Evolutionary conservation across 2,888 invertebrate genomes (phyloP).

Genomic region (Polymixis flavicincta): DNA sequence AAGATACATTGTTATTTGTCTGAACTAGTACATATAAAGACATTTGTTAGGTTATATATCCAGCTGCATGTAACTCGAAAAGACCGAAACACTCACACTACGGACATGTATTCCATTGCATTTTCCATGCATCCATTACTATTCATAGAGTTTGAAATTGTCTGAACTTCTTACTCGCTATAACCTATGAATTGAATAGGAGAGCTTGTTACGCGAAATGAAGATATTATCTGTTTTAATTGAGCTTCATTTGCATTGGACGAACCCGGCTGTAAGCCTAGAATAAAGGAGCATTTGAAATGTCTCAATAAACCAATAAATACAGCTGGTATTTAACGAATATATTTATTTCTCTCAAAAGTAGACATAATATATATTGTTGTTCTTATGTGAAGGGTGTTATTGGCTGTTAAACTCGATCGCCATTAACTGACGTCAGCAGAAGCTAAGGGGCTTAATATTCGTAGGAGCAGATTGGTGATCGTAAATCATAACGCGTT

Average conservation of each 20-base stretch:
- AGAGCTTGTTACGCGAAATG: conserved; percentile 16
- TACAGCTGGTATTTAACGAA: neutral
- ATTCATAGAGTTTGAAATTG: conserved; percentile 73
- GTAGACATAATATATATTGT: neutral
- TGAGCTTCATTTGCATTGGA: conserved; percentile 23
- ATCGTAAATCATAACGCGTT: conserved; percentile 34
- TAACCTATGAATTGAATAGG: conserved; percentile 69
- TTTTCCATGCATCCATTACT: conserved; percentile 66
- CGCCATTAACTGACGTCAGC: conserved; percentile 37
- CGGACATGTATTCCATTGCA: conserved; percentile 63
- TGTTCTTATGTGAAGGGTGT: conserved; percentile 24
- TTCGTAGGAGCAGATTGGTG: conserved; percentile 30
- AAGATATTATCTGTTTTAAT: conserved; percentile 34
- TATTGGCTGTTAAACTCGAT: conserved; percentile 38
- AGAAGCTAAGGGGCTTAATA: conserved; percentile 22
- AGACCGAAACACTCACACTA: conserved; percentile 43
- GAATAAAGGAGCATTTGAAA: conserved; percentile 19
- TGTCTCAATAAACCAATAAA: conserved; percentile 6
- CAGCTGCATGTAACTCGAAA: conserved; percentile 31
- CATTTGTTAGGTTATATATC: conserved; percentile 22
- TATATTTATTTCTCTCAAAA: neutral
- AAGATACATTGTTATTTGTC: conserved; percentile 1
- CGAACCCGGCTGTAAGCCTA: neutral
- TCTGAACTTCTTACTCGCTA: conserved; percentile 68
- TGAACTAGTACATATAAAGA: neutral